These are phyloP conservation scores for Bombus difficillimus DNA, from an alignment of 1,140 invertebrate species.

Conservation along the genomic window DNA sequence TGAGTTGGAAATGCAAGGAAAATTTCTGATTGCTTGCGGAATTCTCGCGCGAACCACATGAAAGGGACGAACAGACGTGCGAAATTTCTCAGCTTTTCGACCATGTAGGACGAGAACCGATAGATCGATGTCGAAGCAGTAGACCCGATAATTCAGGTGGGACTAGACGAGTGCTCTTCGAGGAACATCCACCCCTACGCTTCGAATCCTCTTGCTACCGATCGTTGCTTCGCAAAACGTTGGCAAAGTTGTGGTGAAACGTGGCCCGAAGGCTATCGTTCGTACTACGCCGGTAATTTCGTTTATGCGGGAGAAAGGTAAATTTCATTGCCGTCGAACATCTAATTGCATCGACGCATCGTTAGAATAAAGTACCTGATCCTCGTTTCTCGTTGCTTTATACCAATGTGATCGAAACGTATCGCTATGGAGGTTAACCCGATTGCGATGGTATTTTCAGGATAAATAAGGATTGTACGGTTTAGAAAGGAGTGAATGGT, in stretches of 20 bases:
- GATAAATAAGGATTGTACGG: neutral
- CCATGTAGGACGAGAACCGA: conserved; percentile 5
- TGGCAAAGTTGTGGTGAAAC: conserved; percentile 25
- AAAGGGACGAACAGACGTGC: conserved; percentile 19
- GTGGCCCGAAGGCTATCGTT: conserved; percentile 10
- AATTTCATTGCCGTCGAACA: conserved; percentile 12
- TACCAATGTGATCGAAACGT: neutral
- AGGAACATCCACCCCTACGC: conserved; percentile 46
- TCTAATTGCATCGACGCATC: neutral
- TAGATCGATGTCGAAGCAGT: conserved; percentile 34
- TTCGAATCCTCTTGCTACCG: neutral
- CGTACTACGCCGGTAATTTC: conserved; percentile 1
- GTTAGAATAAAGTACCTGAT: neutral
- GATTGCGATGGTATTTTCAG: neutral
- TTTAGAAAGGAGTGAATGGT: neutral
- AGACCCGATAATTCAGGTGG: conserved; percentile 60
- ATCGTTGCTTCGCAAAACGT: conserved; percentile 23
- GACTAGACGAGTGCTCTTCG: conserved; percentile 48
- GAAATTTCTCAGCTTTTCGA: conserved; percentile 27
- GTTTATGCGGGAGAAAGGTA: conserved; percentile 26
- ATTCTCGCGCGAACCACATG: conserved; percentile 8
- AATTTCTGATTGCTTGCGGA: conserved; percentile 28
- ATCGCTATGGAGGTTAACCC: neutral
- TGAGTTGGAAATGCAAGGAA: neutral
- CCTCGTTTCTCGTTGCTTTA: too few relatives aligned